Conservation (phyloP, 2,113 vertebrate species). For the Dermatemys mawii region DNA sequence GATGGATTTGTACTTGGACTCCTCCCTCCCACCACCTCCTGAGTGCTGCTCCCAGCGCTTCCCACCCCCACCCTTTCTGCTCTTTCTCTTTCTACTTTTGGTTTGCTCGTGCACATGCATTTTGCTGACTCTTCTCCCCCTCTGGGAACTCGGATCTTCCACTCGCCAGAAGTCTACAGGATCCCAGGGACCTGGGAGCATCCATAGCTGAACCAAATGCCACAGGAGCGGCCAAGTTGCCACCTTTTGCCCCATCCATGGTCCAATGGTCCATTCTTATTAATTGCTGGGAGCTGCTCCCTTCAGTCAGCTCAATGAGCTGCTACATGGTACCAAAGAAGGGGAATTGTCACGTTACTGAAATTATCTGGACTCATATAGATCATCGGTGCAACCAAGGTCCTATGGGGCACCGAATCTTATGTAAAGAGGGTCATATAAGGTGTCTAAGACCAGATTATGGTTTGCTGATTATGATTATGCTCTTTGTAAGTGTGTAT, state of each 20-base stretch:
- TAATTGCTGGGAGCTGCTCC: background rate
- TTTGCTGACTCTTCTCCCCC: background rate
- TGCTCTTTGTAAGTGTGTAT: no score
- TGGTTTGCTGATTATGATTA: no score
- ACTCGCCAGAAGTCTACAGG: background rate
- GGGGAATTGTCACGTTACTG: no score
- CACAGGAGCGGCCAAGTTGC: background rate
- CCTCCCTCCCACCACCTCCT: background rate
- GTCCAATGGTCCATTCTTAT: background rate
- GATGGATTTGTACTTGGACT: background rate
- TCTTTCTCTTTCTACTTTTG: background rate
- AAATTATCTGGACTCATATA: no score
- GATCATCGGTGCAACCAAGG: no score
- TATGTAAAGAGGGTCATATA: no score
- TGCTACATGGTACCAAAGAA: no score
- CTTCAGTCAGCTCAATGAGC: background rate
- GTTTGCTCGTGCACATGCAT: background rate
- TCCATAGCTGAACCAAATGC: background rate
- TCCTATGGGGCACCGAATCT: no score
- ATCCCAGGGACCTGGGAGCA: background rate
- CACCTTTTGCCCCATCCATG: background rate
- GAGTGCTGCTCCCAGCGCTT: background rate
- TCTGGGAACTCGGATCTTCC: background rate
- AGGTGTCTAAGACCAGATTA: no score
- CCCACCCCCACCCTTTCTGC: background rate